These are phyloP conservation scores for Ormia ochracea DNA, from an alignment of 2,888 invertebrate species.

Conservation along the genomic window DNA sequence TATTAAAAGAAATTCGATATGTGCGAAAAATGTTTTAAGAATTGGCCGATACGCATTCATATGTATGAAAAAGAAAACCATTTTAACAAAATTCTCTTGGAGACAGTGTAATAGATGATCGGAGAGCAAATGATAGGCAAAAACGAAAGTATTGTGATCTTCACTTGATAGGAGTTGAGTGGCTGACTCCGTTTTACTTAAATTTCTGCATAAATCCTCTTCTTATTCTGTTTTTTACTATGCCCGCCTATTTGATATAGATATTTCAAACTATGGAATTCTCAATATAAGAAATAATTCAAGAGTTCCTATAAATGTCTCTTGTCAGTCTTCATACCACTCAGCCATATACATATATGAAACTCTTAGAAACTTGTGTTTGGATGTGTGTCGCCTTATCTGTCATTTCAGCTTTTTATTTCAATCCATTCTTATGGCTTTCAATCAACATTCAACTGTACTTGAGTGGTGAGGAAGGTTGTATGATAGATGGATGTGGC, in stretches of 20 bases:
- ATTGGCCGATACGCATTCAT: no score
- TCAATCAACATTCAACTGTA: neutral
- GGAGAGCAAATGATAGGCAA: neutral
- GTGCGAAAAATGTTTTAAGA: no score
- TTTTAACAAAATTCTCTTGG: neutral
- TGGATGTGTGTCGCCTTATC: neutral
- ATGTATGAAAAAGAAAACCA: no score
- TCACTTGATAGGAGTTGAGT: neutral
- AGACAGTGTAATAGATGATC: constrained; percentile 3
- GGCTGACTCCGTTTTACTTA: constrained; percentile 12
- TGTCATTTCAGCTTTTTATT: neutral
- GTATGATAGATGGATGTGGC: neutral
- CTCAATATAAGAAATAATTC: constrained; percentile 49
- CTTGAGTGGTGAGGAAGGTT: neutral
- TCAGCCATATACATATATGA: neutral
- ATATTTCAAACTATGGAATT: constrained; percentile 34
- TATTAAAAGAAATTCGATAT: no score
- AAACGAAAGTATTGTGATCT: constrained; percentile 9
- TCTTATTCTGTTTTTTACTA: constrained; percentile 23
- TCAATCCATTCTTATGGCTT: constrained; percentile 1
- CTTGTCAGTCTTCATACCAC: no score
- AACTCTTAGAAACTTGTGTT: no score
- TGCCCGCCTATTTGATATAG: constrained; percentile 29
- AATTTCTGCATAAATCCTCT: constrained; percentile 15
- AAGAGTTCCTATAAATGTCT: neutral